phyloP scores from a whole-genome alignment of 2,797 vertebrate species.

The Acanthurus lineatus region DNA sequence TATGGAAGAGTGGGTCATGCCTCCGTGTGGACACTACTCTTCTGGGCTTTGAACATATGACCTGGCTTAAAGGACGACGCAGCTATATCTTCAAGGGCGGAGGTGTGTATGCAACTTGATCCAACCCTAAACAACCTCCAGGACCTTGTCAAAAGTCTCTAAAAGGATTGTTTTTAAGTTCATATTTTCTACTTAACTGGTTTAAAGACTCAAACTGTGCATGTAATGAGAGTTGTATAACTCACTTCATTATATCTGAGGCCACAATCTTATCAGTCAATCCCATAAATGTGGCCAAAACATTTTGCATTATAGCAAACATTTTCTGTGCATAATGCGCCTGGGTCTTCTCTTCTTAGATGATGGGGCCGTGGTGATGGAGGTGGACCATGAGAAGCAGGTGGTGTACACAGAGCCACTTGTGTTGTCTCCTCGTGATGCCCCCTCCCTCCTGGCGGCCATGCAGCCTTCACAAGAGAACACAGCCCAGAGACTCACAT shows the following conservation, averaged over 20 bases:
- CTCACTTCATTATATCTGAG: too few species aligned
- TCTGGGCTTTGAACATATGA: conserved; percentile 97
- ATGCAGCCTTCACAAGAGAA: conserved; percentile 96
- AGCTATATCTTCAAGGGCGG: conserved; percentile 97
- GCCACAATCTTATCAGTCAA: too few species aligned
- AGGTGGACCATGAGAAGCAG: conserved; percentile 97
- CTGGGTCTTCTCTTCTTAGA: conserved; percentile 76
- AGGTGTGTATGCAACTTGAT: conserved; percentile 80
- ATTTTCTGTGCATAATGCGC: too few species aligned
- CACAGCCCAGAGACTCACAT: conserved; percentile 93
- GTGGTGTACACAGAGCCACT: conserved; percentile 95
- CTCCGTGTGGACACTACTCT: conserved; percentile 96
- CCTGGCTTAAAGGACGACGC: conserved; percentile 95
- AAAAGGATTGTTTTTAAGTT: too few species aligned
- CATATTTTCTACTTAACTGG: too few species aligned
- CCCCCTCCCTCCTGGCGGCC: conserved; percentile 92
- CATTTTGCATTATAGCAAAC: too few species aligned
- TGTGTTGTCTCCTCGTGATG: conserved; percentile 89
- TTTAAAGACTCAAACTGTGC: too few species aligned
- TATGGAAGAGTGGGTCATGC: conserved; percentile 96
- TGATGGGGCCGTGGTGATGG: conserved; percentile 95
- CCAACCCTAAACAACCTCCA: too few species aligned
- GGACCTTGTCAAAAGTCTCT: too few species aligned
- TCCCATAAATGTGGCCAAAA: too few species aligned
- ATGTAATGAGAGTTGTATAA: too few species aligned